phyloP scores from a whole-genome alignment of 1,140 invertebrate species.

The Drosophila albomicans region DNA sequence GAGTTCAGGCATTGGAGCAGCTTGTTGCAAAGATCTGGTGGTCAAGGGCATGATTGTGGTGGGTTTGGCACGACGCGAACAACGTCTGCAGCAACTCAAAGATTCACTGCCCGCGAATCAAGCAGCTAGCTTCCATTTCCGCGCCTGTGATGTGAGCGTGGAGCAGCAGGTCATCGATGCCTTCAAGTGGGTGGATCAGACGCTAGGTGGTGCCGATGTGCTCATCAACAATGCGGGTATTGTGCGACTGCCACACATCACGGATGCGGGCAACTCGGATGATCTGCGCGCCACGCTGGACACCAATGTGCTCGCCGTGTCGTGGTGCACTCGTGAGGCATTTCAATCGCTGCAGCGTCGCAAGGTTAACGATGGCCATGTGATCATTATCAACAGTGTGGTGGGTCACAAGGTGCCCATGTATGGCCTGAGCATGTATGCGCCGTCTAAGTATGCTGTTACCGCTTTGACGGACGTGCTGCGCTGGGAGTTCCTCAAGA shows the following conservation, averaged over 20 bases:
- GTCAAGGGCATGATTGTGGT: conserved; percentile 87
- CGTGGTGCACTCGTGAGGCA: conserved; percentile 88
- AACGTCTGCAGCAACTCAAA: conserved; percentile 84
- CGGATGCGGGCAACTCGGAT: conserved; percentile 35
- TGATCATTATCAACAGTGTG: conserved; percentile 87
- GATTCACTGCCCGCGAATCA: conserved; percentile 40
- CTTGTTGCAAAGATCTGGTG: conserved; percentile 72
- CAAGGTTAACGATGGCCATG: conserved; percentile 85
- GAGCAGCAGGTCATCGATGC: conserved; percentile 88
- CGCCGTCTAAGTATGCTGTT: conserved; percentile 89
- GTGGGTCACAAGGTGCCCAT: conserved; percentile 85
- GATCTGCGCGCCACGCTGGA: conserved; percentile 85
- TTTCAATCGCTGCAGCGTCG: conserved; percentile 89
- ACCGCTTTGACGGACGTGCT: conserved; percentile 88
- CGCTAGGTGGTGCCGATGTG: conserved; percentile 87
- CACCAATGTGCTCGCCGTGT: conserved; percentile 89
- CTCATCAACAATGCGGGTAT: conserved; percentile 86
- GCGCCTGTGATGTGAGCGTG: conserved; percentile 75
- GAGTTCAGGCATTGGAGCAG: conserved; percentile 31
- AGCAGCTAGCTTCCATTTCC: conserved; percentile 84
- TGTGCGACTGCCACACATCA: conserved; percentile 41
- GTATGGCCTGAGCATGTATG: conserved; percentile 86
- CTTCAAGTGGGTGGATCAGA: conserved; percentile 88
- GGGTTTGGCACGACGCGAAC: conserved; percentile 87
- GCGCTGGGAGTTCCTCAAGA: conserved; percentile 87